phyloP scores from a whole-genome alignment of 2,797 vertebrate species.

The Kryptopterus vitreolus region DNA sequence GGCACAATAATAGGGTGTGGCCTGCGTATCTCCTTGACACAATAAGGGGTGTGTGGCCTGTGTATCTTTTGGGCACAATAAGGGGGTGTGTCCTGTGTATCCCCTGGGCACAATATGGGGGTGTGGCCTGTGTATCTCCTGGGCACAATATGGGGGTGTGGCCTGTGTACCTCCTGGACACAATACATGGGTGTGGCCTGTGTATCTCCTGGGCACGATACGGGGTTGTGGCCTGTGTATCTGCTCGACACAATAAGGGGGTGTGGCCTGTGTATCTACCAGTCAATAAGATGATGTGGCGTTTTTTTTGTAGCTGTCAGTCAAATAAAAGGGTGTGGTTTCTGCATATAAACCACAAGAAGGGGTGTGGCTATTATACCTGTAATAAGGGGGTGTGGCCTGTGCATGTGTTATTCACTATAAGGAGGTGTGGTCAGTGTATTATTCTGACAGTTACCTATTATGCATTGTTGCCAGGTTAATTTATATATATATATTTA shows the following conservation, averaged over 20 bases:
- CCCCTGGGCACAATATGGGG: not conserved
- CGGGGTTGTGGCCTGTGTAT: not conserved
- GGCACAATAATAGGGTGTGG: not conserved
- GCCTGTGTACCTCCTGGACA: not conserved
- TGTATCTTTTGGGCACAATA: not conserved
- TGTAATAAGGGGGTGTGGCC: not conserved
- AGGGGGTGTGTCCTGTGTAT: not conserved
- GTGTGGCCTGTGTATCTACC: not conserved
- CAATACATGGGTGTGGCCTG: not conserved
- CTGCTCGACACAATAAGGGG: not conserved
- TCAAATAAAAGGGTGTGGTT: not conserved
- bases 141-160: not conserved
- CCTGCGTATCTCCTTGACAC: too few species aligned
- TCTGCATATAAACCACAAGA: not conserved
- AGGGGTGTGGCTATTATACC: not conserved
- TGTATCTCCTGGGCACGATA: not conserved
- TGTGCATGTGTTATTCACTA: not conserved
- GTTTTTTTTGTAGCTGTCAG: not conserved
- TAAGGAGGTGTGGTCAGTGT: not conserved
- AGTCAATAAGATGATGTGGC: too few species aligned
- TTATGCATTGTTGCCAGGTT: too few species aligned
- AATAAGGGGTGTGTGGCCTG: not conserved
- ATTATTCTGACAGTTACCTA: too few species aligned
- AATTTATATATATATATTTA: too few species aligned
- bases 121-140: not conserved